Conservation (phyloP, 1,140 invertebrate species). For the Nephila pilipes region DNA sequence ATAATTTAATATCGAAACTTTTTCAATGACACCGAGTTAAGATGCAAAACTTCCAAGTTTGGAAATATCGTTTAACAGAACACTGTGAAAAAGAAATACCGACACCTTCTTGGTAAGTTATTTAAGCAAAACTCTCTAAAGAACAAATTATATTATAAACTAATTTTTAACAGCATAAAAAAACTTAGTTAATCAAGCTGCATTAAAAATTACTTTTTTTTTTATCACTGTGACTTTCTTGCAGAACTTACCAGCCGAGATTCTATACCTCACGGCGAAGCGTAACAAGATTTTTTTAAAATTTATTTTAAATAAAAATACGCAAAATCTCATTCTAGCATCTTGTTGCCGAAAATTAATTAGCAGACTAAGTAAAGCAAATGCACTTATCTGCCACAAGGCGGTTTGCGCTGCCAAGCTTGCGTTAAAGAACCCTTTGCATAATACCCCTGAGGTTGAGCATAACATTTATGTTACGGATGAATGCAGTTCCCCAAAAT, state of each 20-base stretch:
- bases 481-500: background rate
- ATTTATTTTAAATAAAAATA: constrained; percentile 44
- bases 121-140: background rate
- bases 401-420: background rate
- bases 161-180: background rate
- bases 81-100: background rate
- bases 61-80: background rate
- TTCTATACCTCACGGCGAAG: background rate
- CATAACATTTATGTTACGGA: constrained; percentile 27
- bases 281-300: constrained; percentile 52
- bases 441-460: constrained; percentile 21
- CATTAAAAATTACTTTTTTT: constrained; percentile 56
- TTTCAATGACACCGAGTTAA: background rate
- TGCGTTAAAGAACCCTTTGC: background rate
- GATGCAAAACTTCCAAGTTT: background rate
- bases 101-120: background rate
- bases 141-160: constrained; percentile 24
- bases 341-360: constrained; percentile 59
- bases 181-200: constrained; percentile 26
- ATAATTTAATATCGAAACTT: background rate
- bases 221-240: background rate
- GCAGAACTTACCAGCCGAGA: background rate
- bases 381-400: constrained; percentile 42
- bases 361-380: constrained; percentile 35
- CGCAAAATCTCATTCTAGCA: constrained; percentile 23